Evolutionary conservation across 2,888 invertebrate genomes (phyloP), one percentile per base, ranked within the genome.

Genomic region (Pseudococcus viburni): DNA sequence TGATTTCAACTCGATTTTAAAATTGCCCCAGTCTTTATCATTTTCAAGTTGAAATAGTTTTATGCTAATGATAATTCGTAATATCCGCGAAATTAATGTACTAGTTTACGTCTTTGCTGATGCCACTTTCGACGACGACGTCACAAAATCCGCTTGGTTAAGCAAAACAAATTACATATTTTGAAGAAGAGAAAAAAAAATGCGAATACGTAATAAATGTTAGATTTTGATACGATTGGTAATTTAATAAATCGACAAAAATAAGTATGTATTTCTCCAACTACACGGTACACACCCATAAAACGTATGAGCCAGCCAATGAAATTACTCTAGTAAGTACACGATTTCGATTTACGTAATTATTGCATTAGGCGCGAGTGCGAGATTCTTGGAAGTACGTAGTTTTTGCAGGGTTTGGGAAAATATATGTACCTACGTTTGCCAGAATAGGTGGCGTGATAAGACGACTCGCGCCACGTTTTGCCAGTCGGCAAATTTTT

Each of bases 181-280:
- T n/a, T 55, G 55, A 55, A 55, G n/a, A 55, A 55, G n/a, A 55
- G 55, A n/a, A 55, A n/a, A 51, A 55, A 55, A 55, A 55, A 15
- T 51, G 48, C 55, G 0, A 42, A 51, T 55, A 55, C 7, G 55
- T 55, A 55, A 17, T 4, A 17, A 55, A 55, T n/a, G n/a, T 55
- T 51, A 4, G n/a, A 51, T 8, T 51, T 51, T 4, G 48, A 51
- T 15, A 12, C 11, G 48, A 51, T 12, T 51, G 1, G 15, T 51
- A 51, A 51, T 12, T 51, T 51, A 1, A 42, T 42, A 42, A 42
- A 9, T 42, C 42, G 42, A 42, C 42, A 7, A 42, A 51, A 11
- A 51, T 9, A 8, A 15, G 11, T 51, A 48, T 12, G 12, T 12
- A 15, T 12, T 51, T 51, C 4, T 12, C 12, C 48, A 12, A 42